These are phyloP conservation scores for Hozukius guyotensis DNA, from an alignment of 2,797 vertebrate genomes.

Conservation along the genomic window DNA sequence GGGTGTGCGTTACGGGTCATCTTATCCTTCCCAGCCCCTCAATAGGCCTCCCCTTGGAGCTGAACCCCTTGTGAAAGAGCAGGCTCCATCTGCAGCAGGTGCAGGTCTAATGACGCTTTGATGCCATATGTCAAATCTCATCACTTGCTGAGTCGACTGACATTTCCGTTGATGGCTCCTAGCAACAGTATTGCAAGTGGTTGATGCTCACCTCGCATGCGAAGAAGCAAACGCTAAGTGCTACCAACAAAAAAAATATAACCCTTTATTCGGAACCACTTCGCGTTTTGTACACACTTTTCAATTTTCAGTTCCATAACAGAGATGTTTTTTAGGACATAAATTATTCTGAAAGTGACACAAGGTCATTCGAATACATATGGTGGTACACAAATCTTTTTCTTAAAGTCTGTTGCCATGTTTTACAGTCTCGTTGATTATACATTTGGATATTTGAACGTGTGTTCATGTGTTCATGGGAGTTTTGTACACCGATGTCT, in stretches of 20 bases:
- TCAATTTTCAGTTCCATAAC: constrained; percentile 27
- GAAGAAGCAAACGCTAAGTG: constrained; percentile 23
- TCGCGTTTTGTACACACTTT: constrained; percentile 33
- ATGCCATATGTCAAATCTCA: constrained; percentile 97
- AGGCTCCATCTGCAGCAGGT: constrained; percentile 89
- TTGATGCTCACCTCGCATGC: constrained; percentile 61
- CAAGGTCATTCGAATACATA: constrained; percentile 19
- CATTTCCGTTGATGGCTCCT: constrained; percentile 90
- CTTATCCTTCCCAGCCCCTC: constrained; percentile 78
- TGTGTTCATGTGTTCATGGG: neutral
- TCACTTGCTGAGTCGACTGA: constrained; percentile 95
- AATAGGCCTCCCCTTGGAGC: constrained; percentile 67
- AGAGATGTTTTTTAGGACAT: constrained; percentile 3
- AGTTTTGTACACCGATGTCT: constrained; percentile 11
- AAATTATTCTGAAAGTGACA: constrained; percentile 19
- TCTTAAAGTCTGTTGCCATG: neutral
- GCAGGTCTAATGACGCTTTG: constrained; percentile 94
- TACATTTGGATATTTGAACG: neutral
- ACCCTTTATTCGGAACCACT: constrained; percentile 61
- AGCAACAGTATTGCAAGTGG: constrained; percentile 81
- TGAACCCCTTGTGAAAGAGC: constrained; percentile 85
- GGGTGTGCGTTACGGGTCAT: constrained; percentile 62
- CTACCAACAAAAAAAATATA: constrained; percentile 38
- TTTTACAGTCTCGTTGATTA: neutral
- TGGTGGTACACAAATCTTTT: neutral